Base-by-base conservation (phyloP, 1,140 invertebrate species). In the Aethina tumida region DNA sequence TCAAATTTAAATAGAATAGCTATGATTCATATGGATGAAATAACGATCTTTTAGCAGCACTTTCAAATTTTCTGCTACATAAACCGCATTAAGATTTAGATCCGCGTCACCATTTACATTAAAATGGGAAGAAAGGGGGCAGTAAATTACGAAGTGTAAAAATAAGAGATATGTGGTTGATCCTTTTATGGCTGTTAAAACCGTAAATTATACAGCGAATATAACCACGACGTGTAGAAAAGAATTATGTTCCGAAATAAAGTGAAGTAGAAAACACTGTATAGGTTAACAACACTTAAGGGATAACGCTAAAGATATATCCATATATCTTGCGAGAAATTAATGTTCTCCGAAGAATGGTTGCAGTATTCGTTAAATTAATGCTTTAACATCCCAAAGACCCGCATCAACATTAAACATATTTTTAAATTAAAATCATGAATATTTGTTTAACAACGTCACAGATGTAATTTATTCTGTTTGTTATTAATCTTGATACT, bases 101-200 rank as follows among this genome's bases (percentile, higher is more conserved):
- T 50, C 43, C 35, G 45, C 39, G 21, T 28, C 28, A 16, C 32
- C 43, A 28, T 43, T 39, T 48, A 39, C 36, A 34, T 24, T 34
- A 35, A 19, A 40, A 39, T 28, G 41, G 32, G 34, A 37, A 44
- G 37, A 47, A 28, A 30, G 39, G 41, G 34, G 40, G 48, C 45
- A 39, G 47, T 52, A 49, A 52, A 50, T 52, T 52, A 55, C 52
- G 52, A 41, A 50, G 52, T 55, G 50, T 50, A 52, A 48, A 52
- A 52, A 55, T 55, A 52, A 55, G 50, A 49, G 52, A 55, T 55
- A 55, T 55, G 50, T 52, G 49, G 52, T 44, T 55, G 50, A 55
- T 55, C 52, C 47, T 50, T 55, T 55, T 52, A 55, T 55, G 52
- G 52, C 52, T 43, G 42, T 47, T 45, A 17, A 31, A 39, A 43